phyloP scores from a whole-genome alignment of 2,888 invertebrate species.

The Erebia palarica region DNA sequence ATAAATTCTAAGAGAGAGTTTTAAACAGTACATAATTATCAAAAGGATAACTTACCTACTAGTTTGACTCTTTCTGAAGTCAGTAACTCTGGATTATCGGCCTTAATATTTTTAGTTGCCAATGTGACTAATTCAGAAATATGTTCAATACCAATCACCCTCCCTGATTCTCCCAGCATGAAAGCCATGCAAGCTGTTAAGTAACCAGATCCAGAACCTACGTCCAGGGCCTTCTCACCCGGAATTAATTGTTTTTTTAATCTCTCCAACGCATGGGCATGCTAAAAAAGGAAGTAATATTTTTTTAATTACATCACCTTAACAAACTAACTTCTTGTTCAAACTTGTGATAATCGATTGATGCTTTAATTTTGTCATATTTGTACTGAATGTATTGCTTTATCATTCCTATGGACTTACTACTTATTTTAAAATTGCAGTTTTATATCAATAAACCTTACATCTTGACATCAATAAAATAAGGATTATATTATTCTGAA shows the following conservation, averaged over 20 bases:
- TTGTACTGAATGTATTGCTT: too few species aligned
- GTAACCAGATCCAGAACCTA: constrained; percentile 97
- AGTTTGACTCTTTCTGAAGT: constrained; percentile 86
- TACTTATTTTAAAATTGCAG: too few species aligned
- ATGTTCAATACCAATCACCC: constrained; percentile 94
- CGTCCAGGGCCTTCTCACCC: constrained; percentile 92
- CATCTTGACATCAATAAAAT: too few species aligned
- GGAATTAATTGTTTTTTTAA: constrained; percentile 89
- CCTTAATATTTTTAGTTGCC: constrained; percentile 89
- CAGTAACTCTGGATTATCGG: constrained; percentile 87
- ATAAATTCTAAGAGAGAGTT: not conserved
- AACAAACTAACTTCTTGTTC: not conserved
- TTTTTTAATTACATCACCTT: not conserved
- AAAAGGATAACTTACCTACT: constrained; percentile 80
- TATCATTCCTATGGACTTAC: too few species aligned
- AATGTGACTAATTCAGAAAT: constrained; percentile 90
- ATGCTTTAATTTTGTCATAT: too few species aligned
- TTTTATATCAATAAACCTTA: too few species aligned
- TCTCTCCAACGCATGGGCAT: constrained; percentile 94
- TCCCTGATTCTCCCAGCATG: constrained; percentile 87
- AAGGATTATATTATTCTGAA: too few species aligned
- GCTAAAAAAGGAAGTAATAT: constrained; percentile 78
- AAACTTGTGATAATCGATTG: not conserved
- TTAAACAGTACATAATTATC: not conserved
- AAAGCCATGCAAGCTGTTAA: constrained; percentile 95